Conservation (phyloP, 2,797 vertebrate genomes). For the Vespertilio murinus region DNA sequence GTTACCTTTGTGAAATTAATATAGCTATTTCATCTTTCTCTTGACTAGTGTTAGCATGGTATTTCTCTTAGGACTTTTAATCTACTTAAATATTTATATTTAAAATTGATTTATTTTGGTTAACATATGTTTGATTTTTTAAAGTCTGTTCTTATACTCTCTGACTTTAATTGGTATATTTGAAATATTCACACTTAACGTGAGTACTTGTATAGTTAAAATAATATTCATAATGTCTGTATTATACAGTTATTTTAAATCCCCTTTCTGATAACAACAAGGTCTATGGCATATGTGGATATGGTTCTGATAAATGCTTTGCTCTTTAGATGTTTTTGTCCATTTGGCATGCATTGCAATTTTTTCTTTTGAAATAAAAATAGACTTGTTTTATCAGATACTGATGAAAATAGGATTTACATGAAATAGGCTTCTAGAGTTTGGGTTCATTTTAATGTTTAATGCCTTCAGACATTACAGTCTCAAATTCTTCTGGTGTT, state of each 20-base stretch:
- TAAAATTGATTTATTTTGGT: neutral
- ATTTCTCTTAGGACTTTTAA: neutral
- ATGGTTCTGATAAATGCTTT: neutral
- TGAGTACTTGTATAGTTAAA: neutral
- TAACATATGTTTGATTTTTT: neutral
- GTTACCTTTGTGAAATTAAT: neutral
- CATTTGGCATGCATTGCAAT: neutral
- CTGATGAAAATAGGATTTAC: neutral
- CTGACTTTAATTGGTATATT: neutral
- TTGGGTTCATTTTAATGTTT: neutral
- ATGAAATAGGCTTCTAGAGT: neutral
- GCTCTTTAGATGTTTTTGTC: neutral
- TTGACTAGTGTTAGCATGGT: neutral
- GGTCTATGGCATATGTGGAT: neutral
- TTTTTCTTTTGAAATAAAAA: neutral
- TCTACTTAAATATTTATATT: neutral
- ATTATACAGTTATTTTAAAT: neutral
- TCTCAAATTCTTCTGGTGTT: neutral
- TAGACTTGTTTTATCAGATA: neutral
- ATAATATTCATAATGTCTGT: neutral
- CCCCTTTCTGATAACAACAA: neutral
- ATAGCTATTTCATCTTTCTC: neutral
- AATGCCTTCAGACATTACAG: neutral
- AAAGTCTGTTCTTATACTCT: neutral
- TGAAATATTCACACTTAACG: neutral